These are phyloP conservation scores for Spatula versicolor DNA, from an alignment of 2,797 vertebrate species.

Conservation along the genomic window DNA sequence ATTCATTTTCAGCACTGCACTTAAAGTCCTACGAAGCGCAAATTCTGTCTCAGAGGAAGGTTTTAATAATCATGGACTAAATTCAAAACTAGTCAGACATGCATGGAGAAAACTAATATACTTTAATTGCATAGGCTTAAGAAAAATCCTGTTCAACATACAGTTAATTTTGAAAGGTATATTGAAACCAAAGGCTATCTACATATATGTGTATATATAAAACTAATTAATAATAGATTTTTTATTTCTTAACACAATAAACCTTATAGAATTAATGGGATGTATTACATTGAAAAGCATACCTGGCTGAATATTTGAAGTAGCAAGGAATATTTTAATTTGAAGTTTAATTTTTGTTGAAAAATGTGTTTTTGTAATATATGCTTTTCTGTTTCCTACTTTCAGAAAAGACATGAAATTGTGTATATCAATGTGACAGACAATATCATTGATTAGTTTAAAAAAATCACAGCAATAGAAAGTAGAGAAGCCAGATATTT, in stretches of 20 bases:
- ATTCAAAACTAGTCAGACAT: conserved; percentile 3
- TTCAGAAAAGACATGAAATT: background rate
- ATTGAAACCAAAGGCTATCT: background rate
- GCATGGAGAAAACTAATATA: background rate
- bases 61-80: background rate
- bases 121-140: background rate
- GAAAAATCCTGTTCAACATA: background rate
- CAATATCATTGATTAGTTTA: background rate
- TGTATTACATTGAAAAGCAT: background rate
- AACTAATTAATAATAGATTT: background rate
- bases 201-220: background rate
- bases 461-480: background rate
- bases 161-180: background rate
- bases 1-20: background rate
- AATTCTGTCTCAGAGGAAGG: background rate
- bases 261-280: background rate
- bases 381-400: background rate
- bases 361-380: background rate
- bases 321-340: background rate
- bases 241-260: background rate
- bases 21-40: background rate
- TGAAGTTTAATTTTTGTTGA: background rate
- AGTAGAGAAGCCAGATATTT: background rate
- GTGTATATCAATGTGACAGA: background rate
- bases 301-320: background rate